Percentiles rank a stretch among this genome's conserved stretches.
Conservation (phyloP, 2,797 vertebrate genomes). For the Thripadectes ignobilis region DNA sequence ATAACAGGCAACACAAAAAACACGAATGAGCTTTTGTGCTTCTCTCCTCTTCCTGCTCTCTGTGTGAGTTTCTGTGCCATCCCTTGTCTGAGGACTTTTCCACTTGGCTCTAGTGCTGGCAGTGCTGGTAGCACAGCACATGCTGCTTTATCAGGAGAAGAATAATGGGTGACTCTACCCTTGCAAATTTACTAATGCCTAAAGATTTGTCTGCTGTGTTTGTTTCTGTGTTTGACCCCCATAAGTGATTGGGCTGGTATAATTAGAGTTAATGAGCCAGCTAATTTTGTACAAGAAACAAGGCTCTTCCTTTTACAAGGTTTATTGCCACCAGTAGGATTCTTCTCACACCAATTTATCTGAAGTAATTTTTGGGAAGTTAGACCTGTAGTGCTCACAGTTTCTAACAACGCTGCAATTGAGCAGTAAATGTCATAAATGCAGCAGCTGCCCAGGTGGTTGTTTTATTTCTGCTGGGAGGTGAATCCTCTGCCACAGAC, state of each 20-base stretch:
- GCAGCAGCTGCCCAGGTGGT: background rate
- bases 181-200: background rate
- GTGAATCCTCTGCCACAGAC: background rate
- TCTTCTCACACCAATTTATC: background rate
- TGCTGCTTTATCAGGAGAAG: background rate
- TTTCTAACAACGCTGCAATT: background rate
- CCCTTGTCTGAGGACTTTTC: background rate
- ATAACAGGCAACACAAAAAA: background rate
- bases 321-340: conserved; percentile 36
- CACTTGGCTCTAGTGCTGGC: background rate
- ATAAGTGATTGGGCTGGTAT: background rate
- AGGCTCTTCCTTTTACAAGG: conserved; percentile 1
- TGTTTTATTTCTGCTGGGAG: background rate
- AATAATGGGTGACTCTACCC: background rate
- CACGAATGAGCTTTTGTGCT: background rate
- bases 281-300: conserved; percentile 33
- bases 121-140: background rate
- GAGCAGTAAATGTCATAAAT: background rate
- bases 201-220: conserved; percentile 26
- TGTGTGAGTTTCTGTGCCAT: background rate
- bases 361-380: background rate
- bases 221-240: conserved; percentile 24
- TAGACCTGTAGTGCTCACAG: background rate
- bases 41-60: background rate
- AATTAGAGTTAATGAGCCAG: conserved; percentile 24